A percentile compares a stretch with the other conserved stretches of the same genome.
These are phyloP conservation scores for Phataginus tricuspis DNA, from an alignment of 2,797 vertebrate species.

Conservation along the genomic window DNA sequence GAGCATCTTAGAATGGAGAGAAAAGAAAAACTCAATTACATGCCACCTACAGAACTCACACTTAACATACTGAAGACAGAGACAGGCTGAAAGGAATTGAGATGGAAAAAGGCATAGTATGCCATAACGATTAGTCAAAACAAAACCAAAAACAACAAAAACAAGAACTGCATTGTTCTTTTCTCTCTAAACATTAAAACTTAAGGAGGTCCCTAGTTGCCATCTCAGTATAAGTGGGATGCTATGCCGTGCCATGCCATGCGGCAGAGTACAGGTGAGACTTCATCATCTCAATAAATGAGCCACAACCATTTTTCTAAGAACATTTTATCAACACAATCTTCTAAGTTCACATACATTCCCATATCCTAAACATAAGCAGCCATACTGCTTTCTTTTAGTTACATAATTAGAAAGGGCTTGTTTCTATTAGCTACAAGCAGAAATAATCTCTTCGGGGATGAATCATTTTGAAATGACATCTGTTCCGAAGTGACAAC, in stretches of 20 bases:
- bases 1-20: background rate
- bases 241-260: background rate
- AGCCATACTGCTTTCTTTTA: background rate
- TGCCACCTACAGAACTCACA: background rate
- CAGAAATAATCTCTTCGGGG: background rate
- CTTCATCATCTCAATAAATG: background rate
- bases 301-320: background rate
- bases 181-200: background rate
- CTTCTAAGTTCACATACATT: background rate
- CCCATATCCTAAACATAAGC: background rate
- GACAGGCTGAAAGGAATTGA: background rate
- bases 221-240: background rate
- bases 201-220: background rate
- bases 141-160: background rate
- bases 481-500: conserved; percentile 39
- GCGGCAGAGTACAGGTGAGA: background rate
- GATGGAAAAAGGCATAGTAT: background rate
- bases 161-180: background rate
- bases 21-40: background rate
- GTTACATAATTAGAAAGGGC: background rate
- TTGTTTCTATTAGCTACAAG: conserved; percentile 8
- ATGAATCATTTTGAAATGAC: conserved; percentile 39
- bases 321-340: background rate
- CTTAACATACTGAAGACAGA: background rate
- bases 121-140: background rate